A percentile compares a stretch with the other conserved stretches of the same genome.
Conservation (phyloP, 2,888 invertebrate genomes). For the Erebia epiphron region DNA sequence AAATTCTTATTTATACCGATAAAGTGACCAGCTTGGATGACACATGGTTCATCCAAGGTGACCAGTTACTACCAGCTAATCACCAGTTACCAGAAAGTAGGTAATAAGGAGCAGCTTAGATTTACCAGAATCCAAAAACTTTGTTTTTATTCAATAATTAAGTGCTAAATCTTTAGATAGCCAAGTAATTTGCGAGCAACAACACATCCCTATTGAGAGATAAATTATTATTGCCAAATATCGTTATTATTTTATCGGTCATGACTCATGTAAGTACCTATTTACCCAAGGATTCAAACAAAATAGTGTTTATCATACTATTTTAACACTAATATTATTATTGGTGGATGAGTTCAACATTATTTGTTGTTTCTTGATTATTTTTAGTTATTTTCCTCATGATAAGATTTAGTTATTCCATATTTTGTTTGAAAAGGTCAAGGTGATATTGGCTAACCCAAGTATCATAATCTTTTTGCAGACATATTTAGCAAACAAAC, state of each 20-base stretch:
- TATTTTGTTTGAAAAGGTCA: conserved; percentile 1
- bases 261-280: not conserved
- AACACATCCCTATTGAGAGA: conserved; percentile 7
- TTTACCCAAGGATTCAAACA: not conserved
- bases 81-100: no score
- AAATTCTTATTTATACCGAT: not conserved
- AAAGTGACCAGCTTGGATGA: no score
- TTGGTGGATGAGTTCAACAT: not conserved
- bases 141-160: not conserved
- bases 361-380: no score
- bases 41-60: no score
- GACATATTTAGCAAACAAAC: no score
- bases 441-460: not conserved
- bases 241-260: conserved; percentile 20
- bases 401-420: not conserved
- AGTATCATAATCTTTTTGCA: not conserved
- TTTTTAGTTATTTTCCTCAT: not conserved
- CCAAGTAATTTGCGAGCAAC: not conserved
- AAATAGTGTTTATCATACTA: not conserved
- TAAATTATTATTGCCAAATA: conserved; percentile 13
- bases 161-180: conserved; percentile 5
- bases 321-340: not conserved
- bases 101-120: no score
- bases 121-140: not conserved
- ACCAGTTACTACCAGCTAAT: no score